These are phyloP conservation scores for Arctia plantaginis DNA, from an alignment of 2,888 invertebrate species.

Conservation along the genomic window DNA sequence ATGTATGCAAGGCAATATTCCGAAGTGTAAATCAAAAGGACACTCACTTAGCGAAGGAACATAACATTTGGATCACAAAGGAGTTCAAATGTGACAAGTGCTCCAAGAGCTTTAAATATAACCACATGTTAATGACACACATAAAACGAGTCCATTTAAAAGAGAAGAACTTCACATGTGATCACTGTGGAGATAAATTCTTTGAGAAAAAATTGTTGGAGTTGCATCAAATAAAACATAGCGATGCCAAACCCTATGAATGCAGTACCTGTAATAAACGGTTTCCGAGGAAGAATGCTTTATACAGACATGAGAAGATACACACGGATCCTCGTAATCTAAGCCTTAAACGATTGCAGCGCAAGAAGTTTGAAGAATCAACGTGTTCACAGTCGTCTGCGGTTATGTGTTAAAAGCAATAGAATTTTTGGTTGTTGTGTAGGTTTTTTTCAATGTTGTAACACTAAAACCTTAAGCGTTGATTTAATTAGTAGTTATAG, in stretches of 20 bases:
- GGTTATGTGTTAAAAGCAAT: no score
- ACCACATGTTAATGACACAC: conserved; percentile 40
- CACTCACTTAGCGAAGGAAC: conserved; percentile 29
- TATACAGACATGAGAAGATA: conserved; percentile 26
- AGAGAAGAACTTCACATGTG: conserved; percentile 59
- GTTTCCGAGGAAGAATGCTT: conserved; percentile 34
- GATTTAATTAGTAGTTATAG: no score
- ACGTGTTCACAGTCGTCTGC: not conserved
- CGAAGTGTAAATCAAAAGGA: conserved; percentile 28
- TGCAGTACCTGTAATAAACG: conserved; percentile 39
- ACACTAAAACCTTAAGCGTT: no score
- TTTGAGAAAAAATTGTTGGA: conserved; percentile 51
- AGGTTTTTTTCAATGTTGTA: no score
- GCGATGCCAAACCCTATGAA: conserved; percentile 37
- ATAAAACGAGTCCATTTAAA: conserved; percentile 56
- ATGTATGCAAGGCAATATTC: conserved; percentile 28
- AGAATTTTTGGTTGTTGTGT: not conserved
- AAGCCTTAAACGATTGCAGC: conserved; percentile 2
- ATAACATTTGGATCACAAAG: conserved; percentile 26
- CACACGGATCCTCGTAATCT: conserved; percentile 7
- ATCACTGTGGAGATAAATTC: conserved; percentile 58
- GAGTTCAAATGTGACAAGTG: conserved; percentile 32
- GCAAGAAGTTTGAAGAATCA: conserved; percentile 3
- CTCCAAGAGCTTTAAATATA: conserved; percentile 26
- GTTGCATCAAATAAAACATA: conserved; percentile 55